Evolutionary conservation across 2,888 invertebrate species (phyloP), one percentile per base, ranked within the genome.

Genomic region (Stictocephala bisonia): DNA sequence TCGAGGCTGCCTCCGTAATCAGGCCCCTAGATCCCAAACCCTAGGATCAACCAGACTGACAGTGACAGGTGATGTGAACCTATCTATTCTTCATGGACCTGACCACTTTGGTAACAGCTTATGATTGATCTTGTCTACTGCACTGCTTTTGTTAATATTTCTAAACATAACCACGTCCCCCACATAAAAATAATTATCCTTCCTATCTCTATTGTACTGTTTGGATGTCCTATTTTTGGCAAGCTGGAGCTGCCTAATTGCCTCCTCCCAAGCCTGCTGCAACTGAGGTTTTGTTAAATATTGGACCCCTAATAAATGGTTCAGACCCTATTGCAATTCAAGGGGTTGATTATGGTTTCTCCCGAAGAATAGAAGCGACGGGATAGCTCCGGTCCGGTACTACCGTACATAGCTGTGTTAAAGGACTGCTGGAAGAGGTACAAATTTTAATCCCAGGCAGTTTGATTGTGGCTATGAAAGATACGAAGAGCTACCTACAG

Each of bases 401-500:
- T 56, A 3, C 11, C 7, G 41, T 70, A 56, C 3, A 11, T 18
- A n/a, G 58, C 71, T 1, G 70, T 40, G 40, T 70, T 70, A 6
- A 70, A 40, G 18, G 70, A 15, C 13, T 35, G 6, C 18, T 53
- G 70, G 26, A 70, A 56, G 13, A 27, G 20, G n/a, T 35, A 15
- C n/a, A 70, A 9, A 40, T 70, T 35, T 11, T 53, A 22, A 22
- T 70, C 70, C 70, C 70, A 70, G 11, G 18, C 11, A 4, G 20
- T 53, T 1, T 70, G 56, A 35, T 70, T 35, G 9, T 53, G n/a
- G 53, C 7, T 3, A 22, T 70, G 70, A 35, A 20, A 70, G 9
- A 70, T 70, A 4, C 70, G 15, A 35, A 70, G n/a, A 1, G 70
- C 70, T 40, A 35, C 35, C 24, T 70, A 56, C 3, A 56, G 11